These are phyloP conservation scores for Lapara coniferarum DNA, from an alignment of 2,888 invertebrate species.

Conservation along the genomic window DNA sequence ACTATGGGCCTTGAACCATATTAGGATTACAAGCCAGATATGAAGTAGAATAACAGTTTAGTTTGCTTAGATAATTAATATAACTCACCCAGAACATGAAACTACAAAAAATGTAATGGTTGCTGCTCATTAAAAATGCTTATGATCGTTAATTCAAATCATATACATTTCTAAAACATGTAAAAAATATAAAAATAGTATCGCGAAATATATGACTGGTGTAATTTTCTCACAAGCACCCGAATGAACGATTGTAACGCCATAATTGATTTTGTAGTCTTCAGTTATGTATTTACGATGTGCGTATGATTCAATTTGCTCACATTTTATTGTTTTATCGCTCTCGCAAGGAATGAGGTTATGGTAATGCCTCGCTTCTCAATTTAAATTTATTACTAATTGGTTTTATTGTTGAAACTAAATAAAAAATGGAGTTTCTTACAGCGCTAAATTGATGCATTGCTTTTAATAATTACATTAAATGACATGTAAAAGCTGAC, in stretches of 20 bases:
- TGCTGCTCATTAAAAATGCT: too few species aligned
- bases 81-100: too few species aligned
- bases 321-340: slow-evolving; percentile 32
- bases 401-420: slow-evolving; percentile 2
- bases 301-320: slow-evolving; percentile 37
- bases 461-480: neutral
- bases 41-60: too few species aligned
- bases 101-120: too few species aligned
- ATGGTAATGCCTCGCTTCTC: slow-evolving; percentile 3
- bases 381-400: slow-evolving; percentile 9
- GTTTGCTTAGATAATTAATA: too few species aligned
- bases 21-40: too few species aligned
- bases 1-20: too few species aligned
- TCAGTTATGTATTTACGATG: slow-evolving; percentile 41
- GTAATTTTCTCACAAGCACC: slow-evolving; percentile 31
- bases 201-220: neutral
- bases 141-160: too few species aligned
- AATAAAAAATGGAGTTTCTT: neutral
- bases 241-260: slow-evolving; percentile 43
- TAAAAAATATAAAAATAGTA: too few species aligned
- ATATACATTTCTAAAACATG: too few species aligned
- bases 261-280: slow-evolving; percentile 59
- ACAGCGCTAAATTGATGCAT: neutral
- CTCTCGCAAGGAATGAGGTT: slow-evolving; percentile 28
- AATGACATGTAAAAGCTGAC: too few species aligned